Evolutionary conservation across 2,888 invertebrate species (phyloP).

Genomic region (Dascillus cervinus): DNA sequence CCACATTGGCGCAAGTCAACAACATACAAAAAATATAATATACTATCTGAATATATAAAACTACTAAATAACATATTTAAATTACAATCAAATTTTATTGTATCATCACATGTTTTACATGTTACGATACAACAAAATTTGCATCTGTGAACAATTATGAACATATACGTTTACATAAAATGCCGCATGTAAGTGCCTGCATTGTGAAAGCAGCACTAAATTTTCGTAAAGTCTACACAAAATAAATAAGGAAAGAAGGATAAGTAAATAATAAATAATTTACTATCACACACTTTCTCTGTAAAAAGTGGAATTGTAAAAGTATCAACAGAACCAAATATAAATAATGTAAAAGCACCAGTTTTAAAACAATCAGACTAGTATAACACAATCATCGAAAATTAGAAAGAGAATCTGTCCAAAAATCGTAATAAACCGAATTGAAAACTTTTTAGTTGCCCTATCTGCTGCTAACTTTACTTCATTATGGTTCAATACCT

Average conservation of each 20-base stretch:
- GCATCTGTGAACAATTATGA: conserved; percentile 9
- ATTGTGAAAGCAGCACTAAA: conserved; percentile 7
- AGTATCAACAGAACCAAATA: conserved; percentile 7
- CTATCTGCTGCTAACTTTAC: too few species aligned
- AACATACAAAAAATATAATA: conserved; percentile 44
- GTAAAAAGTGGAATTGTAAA: conserved; percentile 9
- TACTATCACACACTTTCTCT: conserved; percentile 20
- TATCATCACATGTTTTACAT: conserved; percentile 2
- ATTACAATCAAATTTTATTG: conserved; percentile 6
- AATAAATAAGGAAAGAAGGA: conserved; percentile 24
- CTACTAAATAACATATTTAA: conserved; percentile 25
- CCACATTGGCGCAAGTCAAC: conserved; percentile 47
- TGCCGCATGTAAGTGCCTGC: conserved; percentile 6
- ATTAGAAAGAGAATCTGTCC: too few species aligned
- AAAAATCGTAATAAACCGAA: too few species aligned
- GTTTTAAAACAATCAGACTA: conserved; percentile 30
- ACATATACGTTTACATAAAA: conserved; percentile 13
- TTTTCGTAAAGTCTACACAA: conserved; percentile 7
- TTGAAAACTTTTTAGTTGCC: too few species aligned
- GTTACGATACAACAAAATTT: conserved; percentile 10
- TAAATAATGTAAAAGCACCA: conserved; percentile 20
- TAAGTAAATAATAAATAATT: conserved; percentile 17
- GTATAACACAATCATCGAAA: conserved; percentile 28
- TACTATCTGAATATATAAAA: conserved; percentile 33
- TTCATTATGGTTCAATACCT: too few species aligned